Conservation (phyloP, 2,888 invertebrate species). For the Tinea trinotella region DNA sequence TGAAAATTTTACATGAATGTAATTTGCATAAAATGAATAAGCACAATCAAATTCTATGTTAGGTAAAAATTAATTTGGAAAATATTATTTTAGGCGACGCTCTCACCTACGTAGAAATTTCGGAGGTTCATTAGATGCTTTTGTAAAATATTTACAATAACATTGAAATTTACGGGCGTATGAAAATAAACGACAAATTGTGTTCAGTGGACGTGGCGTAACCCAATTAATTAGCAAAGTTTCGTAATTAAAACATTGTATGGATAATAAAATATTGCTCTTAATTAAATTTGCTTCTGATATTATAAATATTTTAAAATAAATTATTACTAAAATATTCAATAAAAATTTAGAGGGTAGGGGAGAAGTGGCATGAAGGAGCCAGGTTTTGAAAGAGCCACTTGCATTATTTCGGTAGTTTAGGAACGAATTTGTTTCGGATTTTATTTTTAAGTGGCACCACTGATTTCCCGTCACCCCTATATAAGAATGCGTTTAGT, state of each 20-base stretch:
- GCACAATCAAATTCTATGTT: slow-evolving; percentile 5
- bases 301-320: too few species aligned
- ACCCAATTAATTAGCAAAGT: slow-evolving; percentile 18
- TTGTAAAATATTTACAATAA: slow-evolving; percentile 28
- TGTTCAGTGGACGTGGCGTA: slow-evolving; percentile 17
- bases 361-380: too few species aligned
- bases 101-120: background rate
- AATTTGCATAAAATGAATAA: background rate
- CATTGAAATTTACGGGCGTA: slow-evolving; percentile 25
- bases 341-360: too few species aligned
- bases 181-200: slow-evolving; percentile 25
- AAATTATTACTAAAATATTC: too few species aligned
- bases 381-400: too few species aligned
- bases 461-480: too few species aligned
- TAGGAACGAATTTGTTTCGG: too few species aligned
- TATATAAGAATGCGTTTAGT: too few species aligned
- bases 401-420: too few species aligned
- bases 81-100: slow-evolving; percentile 1
- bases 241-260: slow-evolving; percentile 15
- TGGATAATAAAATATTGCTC: slow-evolving; percentile 15
- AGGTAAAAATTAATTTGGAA: background rate
- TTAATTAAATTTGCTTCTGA: slow-evolving; percentile 1
- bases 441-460: too few species aligned
- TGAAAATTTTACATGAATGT: background rate
- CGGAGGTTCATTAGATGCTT: slow-evolving; percentile 28